Percentiles rank a stretch among this genome's conserved stretches.
Conservation (phyloP, 2,113 vertebrate species). For the Ascaphus truei region DNA sequence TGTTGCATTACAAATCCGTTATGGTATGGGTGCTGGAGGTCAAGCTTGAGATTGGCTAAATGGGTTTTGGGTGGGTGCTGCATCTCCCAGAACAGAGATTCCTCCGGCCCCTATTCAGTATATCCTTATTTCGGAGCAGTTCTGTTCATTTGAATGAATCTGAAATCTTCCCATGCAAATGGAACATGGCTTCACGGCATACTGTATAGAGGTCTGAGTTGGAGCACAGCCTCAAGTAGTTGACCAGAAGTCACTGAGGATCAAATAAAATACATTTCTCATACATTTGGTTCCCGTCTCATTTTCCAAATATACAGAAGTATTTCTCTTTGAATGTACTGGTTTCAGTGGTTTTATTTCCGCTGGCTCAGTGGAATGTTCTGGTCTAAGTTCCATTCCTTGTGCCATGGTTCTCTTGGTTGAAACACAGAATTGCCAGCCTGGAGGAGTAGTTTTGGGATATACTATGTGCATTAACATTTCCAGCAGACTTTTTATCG, state of each 20-base stretch:
- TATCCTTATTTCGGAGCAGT: too few relatives aligned
- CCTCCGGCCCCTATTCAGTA: neutral
- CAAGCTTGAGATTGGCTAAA: neutral
- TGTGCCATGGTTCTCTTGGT: neutral
- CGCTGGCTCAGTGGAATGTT: neutral
- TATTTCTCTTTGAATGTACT: too few relatives aligned
- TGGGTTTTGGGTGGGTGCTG: neutral
- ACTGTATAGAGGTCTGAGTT: too few relatives aligned
- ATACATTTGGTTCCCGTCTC: neutral
- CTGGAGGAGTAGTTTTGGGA: neutral
- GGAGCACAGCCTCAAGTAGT: neutral
- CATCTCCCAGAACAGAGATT: neutral
- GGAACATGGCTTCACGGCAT: neutral
- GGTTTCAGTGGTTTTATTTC: neutral
- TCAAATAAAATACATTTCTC: neutral
- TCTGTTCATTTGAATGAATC: too few relatives aligned
- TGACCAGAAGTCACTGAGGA: neutral
- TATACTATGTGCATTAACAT: neutral
- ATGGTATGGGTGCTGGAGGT: neutral
- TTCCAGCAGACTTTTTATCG: slow-evolving; percentile 12
- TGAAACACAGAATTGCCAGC: neutral
- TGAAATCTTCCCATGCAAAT: neutral
- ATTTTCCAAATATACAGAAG: too few relatives aligned
- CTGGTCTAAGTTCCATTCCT: neutral
- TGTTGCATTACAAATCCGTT: neutral